A percentile compares a stretch with the other conserved stretches of the same genome.
Conservation (phyloP, 2,888 invertebrate species). For the Caenorhabditis sp. region DNA sequence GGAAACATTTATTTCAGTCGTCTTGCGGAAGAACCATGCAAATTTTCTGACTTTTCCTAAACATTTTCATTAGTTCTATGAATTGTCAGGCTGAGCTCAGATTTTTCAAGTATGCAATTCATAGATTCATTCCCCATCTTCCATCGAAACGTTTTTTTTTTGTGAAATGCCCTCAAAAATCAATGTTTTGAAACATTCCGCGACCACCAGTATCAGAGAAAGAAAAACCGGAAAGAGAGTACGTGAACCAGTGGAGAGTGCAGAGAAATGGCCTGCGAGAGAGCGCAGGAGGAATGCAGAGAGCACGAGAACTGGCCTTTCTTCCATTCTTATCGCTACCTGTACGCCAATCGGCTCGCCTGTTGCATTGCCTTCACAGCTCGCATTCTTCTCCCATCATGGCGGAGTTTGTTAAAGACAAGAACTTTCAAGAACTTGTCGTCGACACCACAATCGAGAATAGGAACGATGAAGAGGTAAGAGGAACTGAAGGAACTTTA, state of each 20-base stretch:
- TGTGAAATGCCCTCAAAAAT: constrained; percentile 3
- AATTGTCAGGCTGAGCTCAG: no score
- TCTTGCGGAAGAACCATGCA: no score
- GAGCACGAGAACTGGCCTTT: constrained; percentile 18
- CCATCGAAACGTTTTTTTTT: no score
- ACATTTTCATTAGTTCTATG: no score
- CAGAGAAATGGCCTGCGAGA: constrained; percentile 21
- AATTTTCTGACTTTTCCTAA: no score
- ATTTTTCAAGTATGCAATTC: no score
- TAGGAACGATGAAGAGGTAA: constrained; percentile 44
- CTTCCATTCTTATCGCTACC: constrained; percentile 14
- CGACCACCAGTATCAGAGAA: constrained; percentile 26
- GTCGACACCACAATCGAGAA: constrained; percentile 28
- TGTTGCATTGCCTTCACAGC: no score
- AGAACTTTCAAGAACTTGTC: constrained; percentile 39
- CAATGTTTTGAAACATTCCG: constrained; percentile 18
- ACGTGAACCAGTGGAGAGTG: not conserved
- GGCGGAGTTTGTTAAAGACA: constrained; percentile 35
- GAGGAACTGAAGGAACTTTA: no score
- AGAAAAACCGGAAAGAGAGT: not conserved
- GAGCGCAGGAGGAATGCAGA: constrained; percentile 4
- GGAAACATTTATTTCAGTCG: no score
- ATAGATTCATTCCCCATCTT: no score
- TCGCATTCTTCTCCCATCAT: no score
- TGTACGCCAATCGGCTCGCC: no score